Evolutionary conservation across 2,888 invertebrate genomes (phyloP).

Genomic region (Disparrhopalites patrizii): DNA sequence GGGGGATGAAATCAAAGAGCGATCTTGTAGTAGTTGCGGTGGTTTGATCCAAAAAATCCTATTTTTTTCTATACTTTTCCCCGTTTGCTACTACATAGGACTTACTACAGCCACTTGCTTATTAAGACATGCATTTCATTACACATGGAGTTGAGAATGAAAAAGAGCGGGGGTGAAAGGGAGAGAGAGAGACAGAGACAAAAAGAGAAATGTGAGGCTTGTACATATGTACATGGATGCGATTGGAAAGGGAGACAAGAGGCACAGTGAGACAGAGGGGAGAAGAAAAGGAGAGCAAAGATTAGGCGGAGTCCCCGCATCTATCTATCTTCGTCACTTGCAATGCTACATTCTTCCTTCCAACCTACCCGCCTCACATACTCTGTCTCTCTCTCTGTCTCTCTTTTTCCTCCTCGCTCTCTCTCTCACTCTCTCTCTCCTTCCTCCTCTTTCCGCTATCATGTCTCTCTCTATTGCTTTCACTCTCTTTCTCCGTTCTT

Average conservation of each 20-base stretch:
- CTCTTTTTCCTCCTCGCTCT: background rate
- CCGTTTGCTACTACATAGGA: no score
- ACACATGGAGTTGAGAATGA: no score
- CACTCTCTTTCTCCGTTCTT: no score
- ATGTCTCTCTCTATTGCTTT: no score
- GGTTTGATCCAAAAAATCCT: no score
- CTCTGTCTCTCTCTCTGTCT: constrained; percentile 4
- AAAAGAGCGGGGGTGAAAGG: no score
- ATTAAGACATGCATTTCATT: no score
- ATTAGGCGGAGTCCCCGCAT: constrained; percentile 46
- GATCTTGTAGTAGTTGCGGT: no score
- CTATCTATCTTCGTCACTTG: constrained; percentile 48
- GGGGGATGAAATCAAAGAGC: background rate
- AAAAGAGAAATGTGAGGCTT: background rate
- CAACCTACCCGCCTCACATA: constrained; percentile 35
- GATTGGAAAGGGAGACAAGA: constrained; percentile 23
- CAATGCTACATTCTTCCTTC: constrained; percentile 43
- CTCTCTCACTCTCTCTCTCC: constrained; percentile 12
- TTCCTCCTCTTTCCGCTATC: background rate
- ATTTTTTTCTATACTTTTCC: no score
- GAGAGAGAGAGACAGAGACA: background rate
- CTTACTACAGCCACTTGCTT: no score
- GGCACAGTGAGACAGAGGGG: constrained; percentile 6
- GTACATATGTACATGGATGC: constrained; percentile 6
- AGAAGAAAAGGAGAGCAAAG: constrained; percentile 43